A percentile compares a stretch with the other conserved stretches of the same genome.
Evolutionary conservation across 2,888 invertebrate species (phyloP).

Genomic region (Capitulum mitella): DNA sequence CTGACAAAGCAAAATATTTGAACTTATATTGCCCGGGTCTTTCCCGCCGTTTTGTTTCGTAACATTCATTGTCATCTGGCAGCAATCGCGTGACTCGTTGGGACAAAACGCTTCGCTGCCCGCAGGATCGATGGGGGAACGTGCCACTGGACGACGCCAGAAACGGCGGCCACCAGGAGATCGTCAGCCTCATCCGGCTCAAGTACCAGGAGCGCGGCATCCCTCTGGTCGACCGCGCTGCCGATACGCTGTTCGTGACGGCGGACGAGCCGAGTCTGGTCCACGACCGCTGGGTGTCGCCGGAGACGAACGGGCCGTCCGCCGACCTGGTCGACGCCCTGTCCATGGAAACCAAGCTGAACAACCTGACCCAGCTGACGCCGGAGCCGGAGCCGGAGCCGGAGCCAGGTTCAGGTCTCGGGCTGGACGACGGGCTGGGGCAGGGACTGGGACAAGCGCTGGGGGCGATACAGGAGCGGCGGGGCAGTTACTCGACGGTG

Average conservation of each 20-base stretch:
- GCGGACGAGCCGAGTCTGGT: not conserved
- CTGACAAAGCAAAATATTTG: no score
- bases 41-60: no score
- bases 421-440: not conserved
- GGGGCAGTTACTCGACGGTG: no score
- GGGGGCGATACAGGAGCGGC: not conserved
- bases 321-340: not conserved
- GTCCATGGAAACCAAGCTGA: not conserved
- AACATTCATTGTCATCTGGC: no score
- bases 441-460: not conserved
- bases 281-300: not conserved
- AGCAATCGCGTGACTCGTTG: no score
- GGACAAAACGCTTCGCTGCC: no score
- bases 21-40: no score
- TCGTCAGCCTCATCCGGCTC: not conserved
- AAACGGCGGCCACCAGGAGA: slow-evolving; percentile 33
- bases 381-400: not conserved
- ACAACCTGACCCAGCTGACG: not conserved
- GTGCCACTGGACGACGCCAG: slow-evolving; percentile 35
- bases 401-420: not conserved
- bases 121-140: slow-evolving; percentile 35
- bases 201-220: not conserved
- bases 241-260: not conserved
- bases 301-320: not conserved
- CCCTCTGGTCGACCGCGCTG: not conserved